Evolutionary conservation across 2,113 vertebrate genomes (phyloP).

Genomic region (Tragelaphus scriptus): DNA sequence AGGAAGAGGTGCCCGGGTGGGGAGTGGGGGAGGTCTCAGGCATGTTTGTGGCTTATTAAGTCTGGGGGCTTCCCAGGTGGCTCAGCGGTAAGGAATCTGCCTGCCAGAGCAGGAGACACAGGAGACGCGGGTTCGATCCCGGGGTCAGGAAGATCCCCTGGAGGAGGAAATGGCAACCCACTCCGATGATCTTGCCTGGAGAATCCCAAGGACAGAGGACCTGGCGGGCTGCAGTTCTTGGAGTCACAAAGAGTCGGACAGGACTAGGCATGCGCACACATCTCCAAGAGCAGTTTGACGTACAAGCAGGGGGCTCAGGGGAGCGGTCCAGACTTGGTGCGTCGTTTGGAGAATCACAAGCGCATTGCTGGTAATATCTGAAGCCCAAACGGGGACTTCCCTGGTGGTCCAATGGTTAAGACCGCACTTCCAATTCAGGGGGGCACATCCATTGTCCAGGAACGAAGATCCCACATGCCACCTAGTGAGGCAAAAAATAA

Average conservation of each 20-base stretch:
- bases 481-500: not conserved
- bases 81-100: not conserved
- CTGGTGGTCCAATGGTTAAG: not conserved
- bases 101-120: not conserved
- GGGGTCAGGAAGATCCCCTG: not conserved
- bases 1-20: accelerated
- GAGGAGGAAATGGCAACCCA: not conserved
- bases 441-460: not conserved
- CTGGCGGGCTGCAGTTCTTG: not conserved
- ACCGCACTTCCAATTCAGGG: not conserved
- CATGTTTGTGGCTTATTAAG: not conserved
- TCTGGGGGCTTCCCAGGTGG: not conserved
- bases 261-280: not conserved
- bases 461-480: not conserved
- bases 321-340: not conserved
- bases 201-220: not conserved
- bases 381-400: not conserved
- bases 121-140: accelerated
- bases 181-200: not conserved
- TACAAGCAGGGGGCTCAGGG: accelerated
- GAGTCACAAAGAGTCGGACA: not conserved
- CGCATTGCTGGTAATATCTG: not conserved
- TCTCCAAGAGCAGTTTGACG: too few relatives aligned
- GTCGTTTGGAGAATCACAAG: not conserved
- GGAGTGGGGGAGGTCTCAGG: accelerated